Conservation (phyloP, 2,888 invertebrate species). For the Xiphydria camelus region DNA sequence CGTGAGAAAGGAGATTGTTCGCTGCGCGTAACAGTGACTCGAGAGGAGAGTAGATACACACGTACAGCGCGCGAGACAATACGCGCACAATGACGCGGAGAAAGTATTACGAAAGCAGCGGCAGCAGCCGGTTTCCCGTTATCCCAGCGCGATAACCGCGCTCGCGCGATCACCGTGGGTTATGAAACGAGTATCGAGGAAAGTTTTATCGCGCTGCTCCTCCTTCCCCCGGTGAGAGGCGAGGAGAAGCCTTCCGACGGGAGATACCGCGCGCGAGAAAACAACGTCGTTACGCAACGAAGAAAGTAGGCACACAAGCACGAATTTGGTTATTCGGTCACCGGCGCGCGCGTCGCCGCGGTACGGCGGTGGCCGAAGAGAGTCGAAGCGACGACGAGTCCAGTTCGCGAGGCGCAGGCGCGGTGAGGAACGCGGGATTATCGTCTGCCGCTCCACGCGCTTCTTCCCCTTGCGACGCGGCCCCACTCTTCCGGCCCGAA, state of each 20-base stretch:
- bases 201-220: no score
- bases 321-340: slow-evolving; percentile 57
- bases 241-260: background rate
- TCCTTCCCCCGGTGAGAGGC: background rate
- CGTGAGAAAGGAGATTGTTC: no score
- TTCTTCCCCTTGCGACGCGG: no score
- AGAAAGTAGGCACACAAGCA: slow-evolving; percentile 48
- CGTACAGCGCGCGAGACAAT: slow-evolving; percentile 34
- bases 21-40: slow-evolving; percentile 33
- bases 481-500: no score
- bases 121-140: no score
- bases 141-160: no score
- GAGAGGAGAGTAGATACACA: slow-evolving; percentile 19
- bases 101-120: slow-evolving; percentile 37
- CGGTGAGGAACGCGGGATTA: no score
- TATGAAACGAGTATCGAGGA: background rate
- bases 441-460: no score
- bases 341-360: no score
- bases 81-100: slow-evolving; percentile 38
- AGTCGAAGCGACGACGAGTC: no score
- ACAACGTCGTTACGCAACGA: slow-evolving; percentile 34
- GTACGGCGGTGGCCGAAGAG: no score
- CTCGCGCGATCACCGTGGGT: background rate
- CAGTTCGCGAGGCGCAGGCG: no score
- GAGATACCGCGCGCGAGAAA: slow-evolving; percentile 5